These are phyloP conservation scores for Argyrosomus japonicus DNA, from an alignment of 2,113 vertebrate genomes.

Conservation along the genomic window DNA sequence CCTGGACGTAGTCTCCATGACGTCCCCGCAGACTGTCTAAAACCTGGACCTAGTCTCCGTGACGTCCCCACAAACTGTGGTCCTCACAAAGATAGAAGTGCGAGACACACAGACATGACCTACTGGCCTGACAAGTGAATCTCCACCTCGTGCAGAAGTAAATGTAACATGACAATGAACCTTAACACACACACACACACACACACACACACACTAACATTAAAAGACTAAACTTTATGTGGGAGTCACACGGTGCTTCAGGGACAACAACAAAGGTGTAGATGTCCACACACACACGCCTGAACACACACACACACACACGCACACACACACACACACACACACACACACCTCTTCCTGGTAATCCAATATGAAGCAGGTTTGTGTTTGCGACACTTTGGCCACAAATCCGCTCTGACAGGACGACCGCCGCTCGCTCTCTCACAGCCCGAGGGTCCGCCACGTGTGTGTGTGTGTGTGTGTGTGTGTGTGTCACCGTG, in stretches of 20 bases:
- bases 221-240: conserved; percentile 38
- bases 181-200: conserved; percentile 5
- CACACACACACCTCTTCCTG: conserved; percentile 24
- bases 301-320: neutral
- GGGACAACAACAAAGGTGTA: conserved; percentile 41
- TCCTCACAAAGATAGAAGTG: conserved; percentile 19
- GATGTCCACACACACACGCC: conserved; percentile 21
- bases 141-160: conserved; percentile 13
- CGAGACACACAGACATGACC: conserved; percentile 14
- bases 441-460: conserved; percentile 54
- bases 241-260: conserved; percentile 39
- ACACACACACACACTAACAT: conserved; percentile 11
- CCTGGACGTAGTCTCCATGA: no score
- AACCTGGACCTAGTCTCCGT: no score
- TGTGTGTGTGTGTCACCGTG: conserved; percentile 41
- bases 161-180: conserved; percentile 42
- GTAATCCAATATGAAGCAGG: conserved; percentile 77
- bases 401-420: conserved; percentile 78
- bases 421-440: conserved; percentile 52
- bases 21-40: no score
- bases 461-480: conserved; percentile 40
- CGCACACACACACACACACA: conserved; percentile 4
- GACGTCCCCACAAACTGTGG: no score
- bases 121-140: conserved; percentile 43
- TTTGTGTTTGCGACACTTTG: conserved; percentile 51